Base-by-base conservation (phyloP, 1,140 invertebrate species). In the Laupala kohalensis region DNA sequence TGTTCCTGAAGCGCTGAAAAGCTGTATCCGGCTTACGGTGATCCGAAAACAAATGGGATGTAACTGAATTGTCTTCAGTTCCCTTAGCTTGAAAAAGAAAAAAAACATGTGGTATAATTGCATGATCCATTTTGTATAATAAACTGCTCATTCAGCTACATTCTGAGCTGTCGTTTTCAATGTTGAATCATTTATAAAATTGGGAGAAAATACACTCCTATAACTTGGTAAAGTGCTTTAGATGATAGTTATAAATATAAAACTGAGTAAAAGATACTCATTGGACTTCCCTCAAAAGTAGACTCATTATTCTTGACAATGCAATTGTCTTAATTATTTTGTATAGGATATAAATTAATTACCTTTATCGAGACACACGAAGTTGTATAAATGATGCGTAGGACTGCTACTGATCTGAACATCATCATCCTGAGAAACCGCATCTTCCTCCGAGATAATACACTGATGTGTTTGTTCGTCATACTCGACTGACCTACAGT, bases 401-500 rank as follows among this genome's bases (percentile, higher is more conserved):
- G 89, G 88, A 76, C 90, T 91, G 75, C 85, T 91, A 78, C 89
- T 92, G 25, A 89, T 87, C 68, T 89, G 89, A 75, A 93, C 87
- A 77, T 93, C 90, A 77, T 93, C 90, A 78, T 91, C 91, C 77
- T 93, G 91, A 0, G 92, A 93, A 9, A 92, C 87, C 0, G 92
- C 93, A 79, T 95, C 93, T 80, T 96, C 93, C 79, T 94, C 92
- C 1, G 91, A 94, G 9, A 95, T 84, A 5, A 92, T 89, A 74
- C 94, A 96, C 71, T 91, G 88, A 73, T 88, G 86, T 1, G 90
- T 92, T 82, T 92, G 89, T 73, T 93, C 91, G 76, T 95, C 92
- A 77, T 92, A 95, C 76, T 94, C 92, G n/a, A 95, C 89, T 6
- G 93, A 93, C 25, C 92, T 88, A 78, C 92, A 95, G 76, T 93